Evolutionary conservation across 1,140 invertebrate species (phyloP).

Genomic region (Coelopa frigida): DNA sequence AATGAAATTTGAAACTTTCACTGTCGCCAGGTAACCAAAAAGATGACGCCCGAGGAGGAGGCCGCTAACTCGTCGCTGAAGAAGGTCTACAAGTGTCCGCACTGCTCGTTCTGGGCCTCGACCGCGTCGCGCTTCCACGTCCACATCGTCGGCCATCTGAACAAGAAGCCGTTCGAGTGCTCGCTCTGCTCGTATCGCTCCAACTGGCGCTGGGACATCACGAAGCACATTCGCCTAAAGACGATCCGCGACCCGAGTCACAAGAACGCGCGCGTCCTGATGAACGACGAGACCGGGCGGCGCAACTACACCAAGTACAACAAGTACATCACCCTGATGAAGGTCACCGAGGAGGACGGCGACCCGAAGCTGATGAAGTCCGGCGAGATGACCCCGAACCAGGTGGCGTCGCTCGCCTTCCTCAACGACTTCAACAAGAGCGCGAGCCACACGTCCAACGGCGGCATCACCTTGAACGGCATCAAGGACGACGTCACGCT

Average conservation of each 20-base stretch:
- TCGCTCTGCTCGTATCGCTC: conserved; percentile 87
- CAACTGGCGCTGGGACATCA: conserved; percentile 94
- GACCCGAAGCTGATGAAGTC: conserved; percentile 45
- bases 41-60: conserved; percentile 43
- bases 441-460: conserved; percentile 6
- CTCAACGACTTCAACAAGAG: conserved; percentile 37
- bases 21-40: conserved; percentile 45
- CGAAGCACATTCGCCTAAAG: conserved; percentile 89
- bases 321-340: conserved; percentile 71
- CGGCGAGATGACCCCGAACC: conserved; percentile 43
- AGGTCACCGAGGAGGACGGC: conserved; percentile 45
- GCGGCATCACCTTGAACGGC: conserved; percentile 10
- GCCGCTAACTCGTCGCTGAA: conserved; percentile 46
- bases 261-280: conserved; percentile 68
- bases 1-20: conserved; percentile 46
- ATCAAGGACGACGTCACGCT: conserved; percentile 31
- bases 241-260: conserved; percentile 73
- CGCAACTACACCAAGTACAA: conserved; percentile 90
- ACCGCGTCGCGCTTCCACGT: conserved; percentile 88
- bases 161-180: conserved; percentile 91
- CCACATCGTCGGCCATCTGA: conserved; percentile 85
- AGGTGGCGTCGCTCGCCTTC: conserved; percentile 41
- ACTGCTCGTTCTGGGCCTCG: conserved; percentile 83
- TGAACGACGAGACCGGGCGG: conserved; percentile 85
- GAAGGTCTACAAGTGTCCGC: conserved; percentile 81